Evolutionary conservation across 2,888 invertebrate species (phyloP), one percentile per base, ranked within the genome.

Genomic region (Sarcophaga caerulescens): DNA sequence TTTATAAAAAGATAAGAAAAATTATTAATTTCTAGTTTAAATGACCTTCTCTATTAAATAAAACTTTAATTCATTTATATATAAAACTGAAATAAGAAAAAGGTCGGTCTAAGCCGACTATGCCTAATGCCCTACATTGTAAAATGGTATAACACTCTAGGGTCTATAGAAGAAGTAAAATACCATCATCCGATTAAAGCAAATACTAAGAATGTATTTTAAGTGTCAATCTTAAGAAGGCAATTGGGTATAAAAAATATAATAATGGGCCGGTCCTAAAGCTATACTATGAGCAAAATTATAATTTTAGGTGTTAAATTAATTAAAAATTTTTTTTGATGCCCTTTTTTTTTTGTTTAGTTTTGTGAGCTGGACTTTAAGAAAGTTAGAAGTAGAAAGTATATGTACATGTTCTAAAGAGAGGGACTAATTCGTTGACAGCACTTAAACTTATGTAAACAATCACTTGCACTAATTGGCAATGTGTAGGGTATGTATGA

Each of bases 381-480:
- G 35, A 35, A 35, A 35, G 8, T 8, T 35, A 8, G 2, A 35
- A 8, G 52, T 14, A 17, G 4, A 52, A 52, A 52, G 17, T 52
- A 14, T 14, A 52, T 52, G 52, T 52, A 14, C 4, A 17, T 12
- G 35, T 8, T 35, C 8, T 35, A 35, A 35, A 35, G 35, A 10
- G 35, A 35, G 35, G 35, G 35, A 35, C 35, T 35, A 35, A 35
- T 2, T 35, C 35, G 35, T 35, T 35, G 4, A 52, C 12, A 52
- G 52, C 52, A 52, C 52, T 52, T 52, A 52, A 52, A 88, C 73
- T 85, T 85, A 88, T 81, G 87, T 81, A 85, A 85, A 87, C 88
- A 87, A 73, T 71, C 62, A 70, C 73, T 79, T 69, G 79, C 66
- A 87, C 83, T 88, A 87, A 85, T 89, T 68, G 44, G 19, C 44